A percentile compares a stretch with the other conserved stretches of the same genome.
phyloP scores from a whole-genome alignment of 2,888 invertebrate genomes.

The Eilema griseolum region DNA sequence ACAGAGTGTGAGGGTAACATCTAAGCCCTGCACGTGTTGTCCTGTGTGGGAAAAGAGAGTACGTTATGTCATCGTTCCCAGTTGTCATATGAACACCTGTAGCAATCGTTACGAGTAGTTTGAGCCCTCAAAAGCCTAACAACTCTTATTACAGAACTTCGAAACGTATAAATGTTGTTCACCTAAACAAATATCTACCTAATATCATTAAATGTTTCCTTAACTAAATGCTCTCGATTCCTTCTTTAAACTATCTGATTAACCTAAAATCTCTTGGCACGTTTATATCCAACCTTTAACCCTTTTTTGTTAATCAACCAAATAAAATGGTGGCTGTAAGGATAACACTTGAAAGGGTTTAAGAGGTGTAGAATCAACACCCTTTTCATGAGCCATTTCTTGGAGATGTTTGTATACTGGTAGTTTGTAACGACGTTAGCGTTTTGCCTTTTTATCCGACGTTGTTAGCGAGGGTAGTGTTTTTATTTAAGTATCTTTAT shows the following conservation, averaged over 20 bases:
- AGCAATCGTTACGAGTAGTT: no score
- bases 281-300: constrained; percentile 1
- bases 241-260: neutral
- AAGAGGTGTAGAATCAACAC: constrained; percentile 13
- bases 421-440: neutral
- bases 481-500: no score
- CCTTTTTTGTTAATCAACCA: constrained; percentile 8
- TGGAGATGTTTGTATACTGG: constrained; percentile 6
- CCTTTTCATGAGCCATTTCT: constrained; percentile 18
- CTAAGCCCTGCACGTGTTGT: no score
- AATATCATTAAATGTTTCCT: neutral
- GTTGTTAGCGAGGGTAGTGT: no score
- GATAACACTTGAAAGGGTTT: constrained; percentile 14
- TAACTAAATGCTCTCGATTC: neutral
- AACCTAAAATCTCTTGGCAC: constrained; percentile 1
- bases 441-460: neutral
- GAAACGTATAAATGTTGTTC: no score
- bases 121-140: no score
- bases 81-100: no score
- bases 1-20: no score
- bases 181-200: no score
- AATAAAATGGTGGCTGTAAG: constrained; percentile 9
- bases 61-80: no score
- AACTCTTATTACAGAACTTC: no score
- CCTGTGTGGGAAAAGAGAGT: no score